Evolutionary conservation across 2,113 vertebrate genomes (phyloP), one percentile per base, ranked within the genome.

Genomic region (Coryphaenoides rupestris): DNA sequence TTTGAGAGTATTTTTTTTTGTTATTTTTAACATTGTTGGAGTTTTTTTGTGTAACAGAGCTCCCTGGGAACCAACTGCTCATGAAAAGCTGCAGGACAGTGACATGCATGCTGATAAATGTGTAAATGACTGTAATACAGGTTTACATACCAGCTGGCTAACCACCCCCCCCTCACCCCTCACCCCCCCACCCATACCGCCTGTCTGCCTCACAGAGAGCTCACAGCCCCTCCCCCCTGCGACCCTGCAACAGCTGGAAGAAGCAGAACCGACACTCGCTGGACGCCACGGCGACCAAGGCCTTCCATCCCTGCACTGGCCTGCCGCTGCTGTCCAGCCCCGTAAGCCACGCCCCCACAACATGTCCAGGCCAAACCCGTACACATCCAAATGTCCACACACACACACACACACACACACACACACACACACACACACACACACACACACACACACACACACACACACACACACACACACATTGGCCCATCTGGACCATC

Each of bases 251-350:
- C 77, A 75, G 77, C n/a, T 98, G 94, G 93, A 90, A 78, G 77
- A 98, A 94, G 84, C 93, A 94, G 76, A 92, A 91, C 79, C 94
- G 92, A 80, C 93, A 90, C 83, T 96, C 95, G 33, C 88, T 98
- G 77, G 95, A 98, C 58, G 92, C 92, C 69, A 95, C 91, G 0
- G 93, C 92, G 62, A 95, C 94, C 46, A 95, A 94, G 89, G 95
- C 96, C 79, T 99, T 99, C 86, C 97, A 99, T 77, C 96, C 97
- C 58, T 93, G 91, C 80, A 99, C 97, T 70, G 97, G 97, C 69
- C 89, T 99, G 78, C 96, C 97, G 86, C 93, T 98, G 64, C 95
- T 98, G 77, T 99, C 97, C 72, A 99, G 97, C 81, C 97, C 97
- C 50, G 97, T 99, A 87, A 93, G 92, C 89, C 46, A 21, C 0